These are phyloP conservation scores for Phoeniculus purpureus DNA, from an alignment of 2,797 vertebrate species.

Conservation along the genomic window DNA sequence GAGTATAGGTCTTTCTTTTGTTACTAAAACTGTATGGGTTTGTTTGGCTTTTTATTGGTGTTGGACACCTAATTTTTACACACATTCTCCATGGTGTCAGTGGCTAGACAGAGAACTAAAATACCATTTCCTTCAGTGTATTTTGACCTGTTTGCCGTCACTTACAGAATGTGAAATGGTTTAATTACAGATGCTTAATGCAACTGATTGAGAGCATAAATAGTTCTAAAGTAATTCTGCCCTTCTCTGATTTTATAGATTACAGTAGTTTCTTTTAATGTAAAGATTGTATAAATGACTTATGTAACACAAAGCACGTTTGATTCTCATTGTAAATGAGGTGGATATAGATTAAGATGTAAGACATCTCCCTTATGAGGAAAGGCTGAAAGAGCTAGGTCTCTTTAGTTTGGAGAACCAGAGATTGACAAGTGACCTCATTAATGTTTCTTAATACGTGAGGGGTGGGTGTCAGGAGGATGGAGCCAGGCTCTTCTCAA, in stretches of 20 bases:
- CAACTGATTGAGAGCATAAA: not conserved
- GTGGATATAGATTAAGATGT: not conserved
- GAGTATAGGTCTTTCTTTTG: not conserved
- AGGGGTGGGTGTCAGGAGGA: too few species aligned
- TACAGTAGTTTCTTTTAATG: not conserved
- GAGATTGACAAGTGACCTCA: too few species aligned
- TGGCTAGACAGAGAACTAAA: not conserved
- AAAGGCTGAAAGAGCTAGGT: too few species aligned
- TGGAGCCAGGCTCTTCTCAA: too few species aligned
- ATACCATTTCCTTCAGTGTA: not conserved
- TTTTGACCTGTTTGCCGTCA: not conserved
- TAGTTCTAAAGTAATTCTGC: not conserved
- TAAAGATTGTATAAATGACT: not conserved
- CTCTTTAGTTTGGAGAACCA: too few species aligned
- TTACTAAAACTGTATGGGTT: not conserved
- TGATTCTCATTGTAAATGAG: slow-evolving; percentile 1
- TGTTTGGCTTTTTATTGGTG: not conserved
- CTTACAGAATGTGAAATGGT: not conserved
- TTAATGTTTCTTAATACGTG: too few species aligned
- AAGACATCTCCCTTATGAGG: not conserved
- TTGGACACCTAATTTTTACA: not conserved
- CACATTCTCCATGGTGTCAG: not conserved
- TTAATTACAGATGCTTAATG: slow-evolving; percentile 1
- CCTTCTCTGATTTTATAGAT: not conserved
- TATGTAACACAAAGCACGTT: not conserved